Percentiles rank a stretch among this genome's conserved stretches.
phyloP scores from a whole-genome alignment of 2,888 invertebrate genomes.

The Xestobium rufovillosum region DNA sequence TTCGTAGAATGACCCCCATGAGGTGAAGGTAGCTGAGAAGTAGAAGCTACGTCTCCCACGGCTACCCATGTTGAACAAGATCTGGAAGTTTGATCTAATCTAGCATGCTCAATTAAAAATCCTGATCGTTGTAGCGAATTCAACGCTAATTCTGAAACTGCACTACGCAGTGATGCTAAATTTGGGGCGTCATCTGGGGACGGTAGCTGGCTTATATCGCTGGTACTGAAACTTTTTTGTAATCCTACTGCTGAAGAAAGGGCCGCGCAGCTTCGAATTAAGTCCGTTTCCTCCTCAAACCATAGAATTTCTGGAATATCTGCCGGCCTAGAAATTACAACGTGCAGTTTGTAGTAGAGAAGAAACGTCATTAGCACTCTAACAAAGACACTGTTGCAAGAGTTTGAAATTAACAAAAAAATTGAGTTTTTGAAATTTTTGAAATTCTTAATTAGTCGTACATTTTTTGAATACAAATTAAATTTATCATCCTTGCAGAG shows the following conservation, averaged over 20 bases:
- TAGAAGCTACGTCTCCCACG: slow-evolving; percentile 66
- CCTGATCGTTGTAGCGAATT: slow-evolving; percentile 50
- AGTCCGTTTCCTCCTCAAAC: slow-evolving; percentile 69
- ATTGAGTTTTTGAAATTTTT: too few species aligned
- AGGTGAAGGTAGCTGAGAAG: slow-evolving; percentile 76
- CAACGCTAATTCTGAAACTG: slow-evolving; percentile 53
- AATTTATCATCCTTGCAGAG: too few species aligned
- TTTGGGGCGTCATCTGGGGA: slow-evolving; percentile 44
- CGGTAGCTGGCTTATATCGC: slow-evolving; percentile 60
- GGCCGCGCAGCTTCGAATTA: slow-evolving; percentile 72
- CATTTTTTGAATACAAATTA: too few species aligned
- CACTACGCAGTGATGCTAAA: slow-evolving; percentile 38
- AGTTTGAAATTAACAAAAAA: neutral
- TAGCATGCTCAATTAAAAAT: slow-evolving; percentile 49
- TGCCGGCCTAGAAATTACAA: slow-evolving; percentile 47
- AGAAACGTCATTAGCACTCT: too few species aligned
- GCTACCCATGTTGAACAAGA: slow-evolving; percentile 85
- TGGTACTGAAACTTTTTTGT: slow-evolving; percentile 78
- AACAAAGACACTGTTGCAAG: neutral
- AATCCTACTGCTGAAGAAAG: slow-evolving; percentile 72
- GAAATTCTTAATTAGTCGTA: too few species aligned
- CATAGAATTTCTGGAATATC: slow-evolving; percentile 58
- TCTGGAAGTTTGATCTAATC: slow-evolving; percentile 53
- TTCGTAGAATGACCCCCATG: slow-evolving; percentile 53
- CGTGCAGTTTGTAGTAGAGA: neutral